These are phyloP conservation scores for Parambassis ranga DNA, from an alignment of 2,797 vertebrate species.

Conservation along the genomic window DNA sequence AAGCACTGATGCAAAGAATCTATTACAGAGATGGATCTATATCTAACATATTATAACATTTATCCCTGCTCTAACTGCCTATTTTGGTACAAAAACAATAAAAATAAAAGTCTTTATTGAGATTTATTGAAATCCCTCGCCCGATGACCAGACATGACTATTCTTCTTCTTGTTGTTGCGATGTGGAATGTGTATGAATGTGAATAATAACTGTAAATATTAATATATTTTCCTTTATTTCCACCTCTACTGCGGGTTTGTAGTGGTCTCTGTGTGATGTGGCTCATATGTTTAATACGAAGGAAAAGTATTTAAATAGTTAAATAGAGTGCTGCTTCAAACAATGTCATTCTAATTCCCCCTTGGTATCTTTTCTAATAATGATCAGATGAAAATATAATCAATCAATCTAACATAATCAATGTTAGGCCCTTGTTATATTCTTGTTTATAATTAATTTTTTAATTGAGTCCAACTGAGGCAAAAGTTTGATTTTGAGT, in stretches of 20 bases:
- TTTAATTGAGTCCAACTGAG: too few relatives aligned
- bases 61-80: constrained; percentile 98
- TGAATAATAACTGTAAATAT: constrained; percentile 76
- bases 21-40: constrained; percentile 84
- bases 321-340: too few relatives aligned
- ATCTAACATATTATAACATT: constrained; percentile 91
- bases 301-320: too few relatives aligned
- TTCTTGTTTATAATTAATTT: too few relatives aligned
- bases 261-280: constrained; percentile 42
- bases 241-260: constrained; percentile 72
- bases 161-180: constrained; percentile 87
- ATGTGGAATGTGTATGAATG: constrained; percentile 81
- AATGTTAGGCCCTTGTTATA: too few relatives aligned
- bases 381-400: too few relatives aligned
- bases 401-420: too few relatives aligned
- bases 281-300: too few relatives aligned
- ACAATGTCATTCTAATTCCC: too few relatives aligned
- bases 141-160: constrained; percentile 80
- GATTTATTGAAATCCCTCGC: constrained; percentile 89
- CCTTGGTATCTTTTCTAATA: too few relatives aligned
- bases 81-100: constrained; percentile 97
- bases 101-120: constrained; percentile 89
- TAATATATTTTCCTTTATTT: constrained; percentile 83
- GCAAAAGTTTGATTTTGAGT: too few relatives aligned
- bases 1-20: constrained; percentile 86